These are phyloP conservation scores for Drosophila sturtevanti DNA, from an alignment of 1,140 invertebrate genomes.

Conservation along the genomic window DNA sequence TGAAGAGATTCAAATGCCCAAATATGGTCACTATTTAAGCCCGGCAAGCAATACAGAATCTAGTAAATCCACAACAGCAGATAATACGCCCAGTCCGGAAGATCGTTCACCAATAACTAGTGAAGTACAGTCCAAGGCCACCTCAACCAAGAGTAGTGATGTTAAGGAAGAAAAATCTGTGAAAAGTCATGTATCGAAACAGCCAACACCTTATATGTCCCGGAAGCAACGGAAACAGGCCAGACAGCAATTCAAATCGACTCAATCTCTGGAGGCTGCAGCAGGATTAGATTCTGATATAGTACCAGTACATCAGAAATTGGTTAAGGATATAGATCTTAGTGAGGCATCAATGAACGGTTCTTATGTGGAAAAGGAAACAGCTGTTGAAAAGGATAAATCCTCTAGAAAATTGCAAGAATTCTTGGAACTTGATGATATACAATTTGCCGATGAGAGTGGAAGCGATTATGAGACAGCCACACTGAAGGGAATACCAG, in stretches of 20 bases:
- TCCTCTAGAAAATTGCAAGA: constrained; percentile 75
- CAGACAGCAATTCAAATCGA: constrained; percentile 60
- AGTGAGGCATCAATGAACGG: constrained; percentile 66
- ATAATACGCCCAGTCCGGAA: constrained; percentile 73
- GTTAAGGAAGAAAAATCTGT: constrained; percentile 31
- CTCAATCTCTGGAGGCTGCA: constrained; percentile 27
- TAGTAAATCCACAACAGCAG: constrained; percentile 61
- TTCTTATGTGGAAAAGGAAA: constrained; percentile 83
- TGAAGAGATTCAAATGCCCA: constrained; percentile 84
- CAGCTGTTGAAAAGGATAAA: constrained; percentile 83
- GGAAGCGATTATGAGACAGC: constrained; percentile 72
- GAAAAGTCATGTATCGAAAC: constrained; percentile 40
- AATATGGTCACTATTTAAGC: constrained; percentile 83
- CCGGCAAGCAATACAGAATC: constrained; percentile 85
- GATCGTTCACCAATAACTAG: constrained; percentile 56
- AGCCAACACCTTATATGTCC: constrained; percentile 70
- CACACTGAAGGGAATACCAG: constrained; percentile 46
- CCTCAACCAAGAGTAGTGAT: constrained; percentile 56
- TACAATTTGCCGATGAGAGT: constrained; percentile 84
- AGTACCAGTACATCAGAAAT: constrained; percentile 55
- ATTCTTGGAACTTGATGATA: constrained; percentile 83
- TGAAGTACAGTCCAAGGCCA: constrained; percentile 62
- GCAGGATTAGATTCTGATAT: constrained; percentile 29
- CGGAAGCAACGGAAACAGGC: constrained; percentile 67
- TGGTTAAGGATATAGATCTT: constrained; percentile 39